These are phyloP conservation scores for Mormoops blainvillei DNA, from an alignment of 2,113 vertebrate species.

Conservation along the genomic window DNA sequence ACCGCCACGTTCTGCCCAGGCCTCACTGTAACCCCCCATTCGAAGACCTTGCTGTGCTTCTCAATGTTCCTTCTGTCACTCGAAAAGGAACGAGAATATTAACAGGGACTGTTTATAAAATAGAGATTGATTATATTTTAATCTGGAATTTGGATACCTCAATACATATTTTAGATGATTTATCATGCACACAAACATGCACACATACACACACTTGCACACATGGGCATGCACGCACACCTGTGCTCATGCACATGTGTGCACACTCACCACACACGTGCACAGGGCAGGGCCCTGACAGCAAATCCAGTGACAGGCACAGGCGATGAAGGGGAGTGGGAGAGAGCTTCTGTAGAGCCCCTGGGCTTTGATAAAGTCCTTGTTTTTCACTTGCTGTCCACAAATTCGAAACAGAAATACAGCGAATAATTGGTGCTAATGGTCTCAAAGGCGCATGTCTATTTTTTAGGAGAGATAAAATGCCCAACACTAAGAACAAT, in stretches of 20 bases:
- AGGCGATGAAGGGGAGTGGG: neutral
- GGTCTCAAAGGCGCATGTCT: neutral
- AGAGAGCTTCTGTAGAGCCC: neutral
- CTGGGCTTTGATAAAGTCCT: neutral
- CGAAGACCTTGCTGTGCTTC: neutral
- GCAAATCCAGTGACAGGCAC: neutral
- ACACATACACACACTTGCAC: neutral
- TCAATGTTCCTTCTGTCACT: neutral
- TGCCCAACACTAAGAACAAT: neutral
- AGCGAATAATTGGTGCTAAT: neutral
- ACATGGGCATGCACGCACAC: neutral
- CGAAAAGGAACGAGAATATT: neutral
- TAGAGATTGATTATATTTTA: neutral
- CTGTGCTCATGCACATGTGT: neutral
- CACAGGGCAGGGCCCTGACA: neutral
- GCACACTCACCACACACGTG: neutral
- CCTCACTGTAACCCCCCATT: neutral
- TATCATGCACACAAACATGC: neutral
- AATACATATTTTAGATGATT: neutral
- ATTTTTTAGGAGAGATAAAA: neutral
- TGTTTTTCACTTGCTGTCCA: neutral
- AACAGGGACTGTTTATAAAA: neutral
- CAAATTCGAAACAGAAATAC: neutral
- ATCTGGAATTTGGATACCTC: neutral
- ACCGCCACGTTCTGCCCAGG: rapidly evolving